A percentile compares a stretch with the other conserved stretches of the same genome.
Conservation (phyloP, 2,113 vertebrate species). For the Macrotus californicus region DNA sequence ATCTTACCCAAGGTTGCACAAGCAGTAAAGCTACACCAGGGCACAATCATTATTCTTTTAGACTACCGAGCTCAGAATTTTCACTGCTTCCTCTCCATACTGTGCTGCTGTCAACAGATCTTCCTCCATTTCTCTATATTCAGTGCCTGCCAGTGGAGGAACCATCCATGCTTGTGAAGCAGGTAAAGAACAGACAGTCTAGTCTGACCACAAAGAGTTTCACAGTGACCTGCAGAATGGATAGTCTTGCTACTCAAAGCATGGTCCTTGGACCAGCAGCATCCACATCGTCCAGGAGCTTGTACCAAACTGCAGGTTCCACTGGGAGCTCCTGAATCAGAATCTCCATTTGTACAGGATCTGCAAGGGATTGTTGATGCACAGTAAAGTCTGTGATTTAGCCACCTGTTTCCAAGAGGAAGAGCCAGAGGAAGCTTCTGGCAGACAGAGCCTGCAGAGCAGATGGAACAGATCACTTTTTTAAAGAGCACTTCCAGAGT, state of each 20-base stretch:
- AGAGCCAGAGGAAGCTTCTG: constrained; percentile 3
- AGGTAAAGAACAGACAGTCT: neutral
- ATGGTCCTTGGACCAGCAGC: neutral
- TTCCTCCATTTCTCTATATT: neutral
- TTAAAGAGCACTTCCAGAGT: neutral
- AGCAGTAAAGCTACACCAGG: neutral
- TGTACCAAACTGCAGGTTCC: neutral
- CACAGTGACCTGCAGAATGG: neutral
- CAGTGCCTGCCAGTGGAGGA: neutral
- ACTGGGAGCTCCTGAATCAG: neutral
- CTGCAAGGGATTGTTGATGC: neutral
- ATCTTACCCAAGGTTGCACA: neutral
- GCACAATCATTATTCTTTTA: neutral
- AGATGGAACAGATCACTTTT: neutral
- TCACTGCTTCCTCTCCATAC: neutral
- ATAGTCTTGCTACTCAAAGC: neutral
- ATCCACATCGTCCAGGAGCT: neutral
- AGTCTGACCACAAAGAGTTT: neutral
- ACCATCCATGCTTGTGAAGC: neutral
- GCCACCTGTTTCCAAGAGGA: neutral
- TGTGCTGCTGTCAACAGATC: neutral
- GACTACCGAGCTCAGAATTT: neutral
- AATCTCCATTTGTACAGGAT: neutral
- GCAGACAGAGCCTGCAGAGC: neutral
- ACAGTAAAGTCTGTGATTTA: neutral